A percentile compares a stretch with the other conserved stretches of the same genome.
Evolutionary conservation across 2,113 vertebrate species (phyloP).

Genomic region (Leptodactylus fuscus): DNA sequence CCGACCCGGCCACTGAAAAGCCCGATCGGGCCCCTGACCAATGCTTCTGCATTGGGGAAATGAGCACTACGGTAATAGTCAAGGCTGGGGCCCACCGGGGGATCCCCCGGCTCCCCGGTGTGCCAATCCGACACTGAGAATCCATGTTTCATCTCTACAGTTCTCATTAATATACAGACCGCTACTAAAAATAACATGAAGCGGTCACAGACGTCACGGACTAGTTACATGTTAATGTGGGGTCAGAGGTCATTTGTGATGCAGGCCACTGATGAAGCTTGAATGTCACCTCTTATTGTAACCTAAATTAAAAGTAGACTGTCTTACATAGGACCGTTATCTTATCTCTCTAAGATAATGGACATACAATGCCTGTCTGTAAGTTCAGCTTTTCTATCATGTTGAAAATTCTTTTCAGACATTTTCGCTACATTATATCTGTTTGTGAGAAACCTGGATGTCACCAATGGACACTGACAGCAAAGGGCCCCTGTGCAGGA

Average conservation of each 20-base stretch:
- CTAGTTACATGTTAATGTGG: neutral
- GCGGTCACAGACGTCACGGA: neutral
- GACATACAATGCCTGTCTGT: neutral
- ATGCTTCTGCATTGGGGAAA: no score
- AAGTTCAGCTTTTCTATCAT: neutral
- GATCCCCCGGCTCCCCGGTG: no score
- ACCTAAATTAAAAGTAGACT: neutral
- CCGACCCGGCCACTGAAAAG: no score
- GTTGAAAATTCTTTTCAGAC: neutral
- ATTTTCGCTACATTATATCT: neutral
- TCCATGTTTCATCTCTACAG: neutral
- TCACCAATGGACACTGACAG: no score
- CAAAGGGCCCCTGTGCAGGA: no score
- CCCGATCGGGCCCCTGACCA: no score
- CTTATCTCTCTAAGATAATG: neutral
- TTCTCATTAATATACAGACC: neutral
- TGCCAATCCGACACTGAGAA: no score
- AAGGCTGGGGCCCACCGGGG: no score
- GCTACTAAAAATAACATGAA: neutral
- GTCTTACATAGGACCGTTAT: neutral
- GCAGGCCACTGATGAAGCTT: neutral
- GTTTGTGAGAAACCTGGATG: no score
- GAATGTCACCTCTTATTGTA: neutral
- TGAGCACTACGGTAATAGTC: no score
- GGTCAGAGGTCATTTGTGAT: neutral